These are phyloP conservation scores for Diaprepes abbreviatus DNA, from an alignment of 2,888 invertebrate species.

Conservation along the genomic window DNA sequence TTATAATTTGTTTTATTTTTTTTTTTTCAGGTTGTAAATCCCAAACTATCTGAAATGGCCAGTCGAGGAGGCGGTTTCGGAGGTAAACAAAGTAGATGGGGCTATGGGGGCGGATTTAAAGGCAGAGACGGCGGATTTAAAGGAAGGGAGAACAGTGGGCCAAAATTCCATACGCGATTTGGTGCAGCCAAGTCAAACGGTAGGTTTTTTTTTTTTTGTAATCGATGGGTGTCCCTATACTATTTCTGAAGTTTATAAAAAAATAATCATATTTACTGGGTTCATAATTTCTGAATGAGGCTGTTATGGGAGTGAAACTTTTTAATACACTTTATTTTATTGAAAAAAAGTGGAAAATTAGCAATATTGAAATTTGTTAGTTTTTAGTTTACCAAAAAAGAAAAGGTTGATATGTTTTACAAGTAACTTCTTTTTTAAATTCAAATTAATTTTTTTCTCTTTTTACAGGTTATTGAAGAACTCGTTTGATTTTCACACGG, in stretches of 20 bases:
- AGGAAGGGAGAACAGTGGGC: slow-evolving; percentile 51
- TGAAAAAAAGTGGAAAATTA: no score
- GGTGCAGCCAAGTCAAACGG: slow-evolving; percentile 35
- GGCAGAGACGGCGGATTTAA: slow-evolving; percentile 56
- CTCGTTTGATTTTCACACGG: slow-evolving; percentile 13
- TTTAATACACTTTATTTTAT: no score
- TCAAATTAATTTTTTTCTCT: slow-evolving; percentile 11
- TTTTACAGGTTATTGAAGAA: slow-evolving; percentile 47
- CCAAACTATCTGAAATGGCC: slow-evolving; percentile 86
- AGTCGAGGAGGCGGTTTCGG: slow-evolving; percentile 74
- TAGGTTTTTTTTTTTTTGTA: not conserved
- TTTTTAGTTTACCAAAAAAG: no score
- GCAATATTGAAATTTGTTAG: no score
- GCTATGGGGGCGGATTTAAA: slow-evolving; percentile 63
- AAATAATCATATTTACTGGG: no score
- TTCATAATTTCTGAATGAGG: no score
- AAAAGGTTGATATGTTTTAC: no score
- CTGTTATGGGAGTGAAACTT: no score
- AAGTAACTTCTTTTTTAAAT: no score
- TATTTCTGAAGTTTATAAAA: no score
- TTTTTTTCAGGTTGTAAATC: slow-evolving; percentile 79
- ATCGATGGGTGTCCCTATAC: no score
- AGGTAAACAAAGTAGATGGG: slow-evolving; percentile 62
- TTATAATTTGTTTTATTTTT: no score
- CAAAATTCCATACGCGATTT: slow-evolving; percentile 57